Conservation (phyloP, 2,797 vertebrate species). For the Poecilia velifera region DNA sequence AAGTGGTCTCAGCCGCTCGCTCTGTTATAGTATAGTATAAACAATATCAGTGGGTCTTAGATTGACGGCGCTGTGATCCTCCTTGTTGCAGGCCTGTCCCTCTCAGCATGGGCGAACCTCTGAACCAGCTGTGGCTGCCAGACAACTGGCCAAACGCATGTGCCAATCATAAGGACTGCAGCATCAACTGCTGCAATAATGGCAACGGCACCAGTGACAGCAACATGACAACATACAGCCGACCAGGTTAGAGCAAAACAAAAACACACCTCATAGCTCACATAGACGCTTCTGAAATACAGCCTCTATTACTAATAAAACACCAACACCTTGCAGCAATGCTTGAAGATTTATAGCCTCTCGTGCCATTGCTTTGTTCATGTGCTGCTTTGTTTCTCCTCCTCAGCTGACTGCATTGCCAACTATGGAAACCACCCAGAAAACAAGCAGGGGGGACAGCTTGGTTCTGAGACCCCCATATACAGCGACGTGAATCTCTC, state of each 20-base stretch:
- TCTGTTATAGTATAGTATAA: conserved; percentile 13
- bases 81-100: conserved; percentile 87
- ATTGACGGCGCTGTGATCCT: conserved; percentile 57
- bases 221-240: conserved; percentile 94
- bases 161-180: conserved; percentile 92
- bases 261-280: conserved; percentile 3
- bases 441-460: conserved; percentile 89
- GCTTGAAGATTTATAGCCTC: conserved; percentile 9
- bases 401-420: conserved; percentile 93
- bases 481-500: conserved; percentile 94
- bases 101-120: conserved; percentile 90
- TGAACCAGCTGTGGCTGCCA: conserved; percentile 91
- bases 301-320: conserved; percentile 6
- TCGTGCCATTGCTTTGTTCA: conserved; percentile 17
- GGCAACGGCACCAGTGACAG: conserved; percentile 92
- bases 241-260: conserved; percentile 85
- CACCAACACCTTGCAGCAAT: background rate
- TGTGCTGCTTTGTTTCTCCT: conserved; percentile 43
- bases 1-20: background rate
- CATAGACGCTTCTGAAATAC: background rate
- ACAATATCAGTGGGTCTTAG: conserved; percentile 33
- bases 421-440: conserved; percentile 96
- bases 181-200: conserved; percentile 92
- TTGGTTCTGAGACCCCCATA: conserved; percentile 89
- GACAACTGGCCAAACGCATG: conserved; percentile 94